Evolutionary conservation across 2,888 invertebrate genomes (phyloP).

Genomic region (Ochropacha duplaris): DNA sequence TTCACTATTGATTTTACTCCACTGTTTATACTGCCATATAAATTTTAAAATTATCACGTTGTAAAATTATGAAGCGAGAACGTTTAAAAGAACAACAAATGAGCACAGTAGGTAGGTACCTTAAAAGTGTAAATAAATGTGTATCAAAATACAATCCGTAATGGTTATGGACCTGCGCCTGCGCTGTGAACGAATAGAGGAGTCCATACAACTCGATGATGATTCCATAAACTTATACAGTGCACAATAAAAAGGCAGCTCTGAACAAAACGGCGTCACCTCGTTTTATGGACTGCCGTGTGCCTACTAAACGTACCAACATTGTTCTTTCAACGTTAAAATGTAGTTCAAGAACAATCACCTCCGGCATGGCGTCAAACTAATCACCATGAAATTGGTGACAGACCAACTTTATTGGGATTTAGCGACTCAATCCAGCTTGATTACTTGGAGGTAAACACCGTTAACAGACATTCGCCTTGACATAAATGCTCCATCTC

Average conservation of each 20-base stretch:
- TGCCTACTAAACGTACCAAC: conserved; percentile 51
- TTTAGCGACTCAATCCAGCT: conserved; percentile 46
- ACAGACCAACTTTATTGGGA: conserved; percentile 54
- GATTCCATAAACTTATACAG: conserved; percentile 82
- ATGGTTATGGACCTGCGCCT: conserved; percentile 75
- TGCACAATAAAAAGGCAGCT: conserved; percentile 76
- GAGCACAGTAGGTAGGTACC: conserved; percentile 37
- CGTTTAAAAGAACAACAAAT: conserved; percentile 21
- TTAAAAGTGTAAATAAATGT: conserved; percentile 63
- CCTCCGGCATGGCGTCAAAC: conserved; percentile 22
- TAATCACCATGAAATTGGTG: conserved; percentile 69
- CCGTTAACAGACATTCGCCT: conserved; percentile 54
- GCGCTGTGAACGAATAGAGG: conserved; percentile 65
- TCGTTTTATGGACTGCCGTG: conserved; percentile 65
- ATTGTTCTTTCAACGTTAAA: conserved; percentile 52
- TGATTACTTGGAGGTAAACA: conserved; percentile 32
- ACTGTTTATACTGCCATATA: background rate
- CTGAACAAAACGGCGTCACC: conserved; percentile 77
- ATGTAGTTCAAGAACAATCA: conserved; percentile 51
- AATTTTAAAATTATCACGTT: background rate
- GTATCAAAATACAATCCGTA: conserved; percentile 75
- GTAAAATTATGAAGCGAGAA: background rate
- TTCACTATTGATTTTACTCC: background rate
- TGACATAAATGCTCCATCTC: conserved; percentile 58
- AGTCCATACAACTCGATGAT: conserved; percentile 80